Conservation (phyloP, 1,140 invertebrate genomes). For the Drosophila miranda region DNA sequence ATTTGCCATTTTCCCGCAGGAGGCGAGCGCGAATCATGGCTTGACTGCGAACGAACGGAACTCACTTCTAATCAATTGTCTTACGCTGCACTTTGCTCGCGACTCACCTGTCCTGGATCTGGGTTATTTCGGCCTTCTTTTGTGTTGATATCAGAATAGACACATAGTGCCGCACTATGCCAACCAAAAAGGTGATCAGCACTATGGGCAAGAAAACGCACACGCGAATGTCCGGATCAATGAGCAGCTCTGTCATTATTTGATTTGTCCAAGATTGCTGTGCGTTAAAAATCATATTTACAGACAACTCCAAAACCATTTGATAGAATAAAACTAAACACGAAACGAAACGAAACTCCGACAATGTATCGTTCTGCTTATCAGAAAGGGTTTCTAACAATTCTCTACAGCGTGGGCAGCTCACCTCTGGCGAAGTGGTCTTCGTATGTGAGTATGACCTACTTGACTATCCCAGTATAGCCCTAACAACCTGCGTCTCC, state of each 20-base stretch:
- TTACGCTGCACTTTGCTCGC: constrained; percentile 15
- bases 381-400: constrained; percentile 95
- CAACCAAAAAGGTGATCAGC: constrained; percentile 98
- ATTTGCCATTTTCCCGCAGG: constrained; percentile 98
- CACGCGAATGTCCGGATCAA: constrained; percentile 97
- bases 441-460: constrained; percentile 86
- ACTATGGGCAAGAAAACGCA: constrained; percentile 99
- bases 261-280: constrained; percentile 46
- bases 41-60: constrained; percentile 86
- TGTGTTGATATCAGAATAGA: constrained; percentile 97
- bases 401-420: constrained; percentile 96
- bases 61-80: neutral
- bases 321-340: constrained; percentile 32
- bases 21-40: constrained; percentile 96
- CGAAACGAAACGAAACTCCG: constrained; percentile 34
- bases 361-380: constrained; percentile 96
- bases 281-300: constrained; percentile 36
- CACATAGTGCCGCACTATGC: constrained; percentile 98
- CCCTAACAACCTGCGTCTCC: neutral
- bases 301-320: constrained; percentile 2
- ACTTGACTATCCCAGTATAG: neutral
- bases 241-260: constrained; percentile 92
- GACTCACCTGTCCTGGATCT: constrained; percentile 95
- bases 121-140: constrained; percentile 97
- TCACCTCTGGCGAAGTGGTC: constrained; percentile 96